These are phyloP conservation scores for Macquaria ambigua DNA, from an alignment of 2,113 vertebrate genomes.

Conservation along the genomic window DNA sequence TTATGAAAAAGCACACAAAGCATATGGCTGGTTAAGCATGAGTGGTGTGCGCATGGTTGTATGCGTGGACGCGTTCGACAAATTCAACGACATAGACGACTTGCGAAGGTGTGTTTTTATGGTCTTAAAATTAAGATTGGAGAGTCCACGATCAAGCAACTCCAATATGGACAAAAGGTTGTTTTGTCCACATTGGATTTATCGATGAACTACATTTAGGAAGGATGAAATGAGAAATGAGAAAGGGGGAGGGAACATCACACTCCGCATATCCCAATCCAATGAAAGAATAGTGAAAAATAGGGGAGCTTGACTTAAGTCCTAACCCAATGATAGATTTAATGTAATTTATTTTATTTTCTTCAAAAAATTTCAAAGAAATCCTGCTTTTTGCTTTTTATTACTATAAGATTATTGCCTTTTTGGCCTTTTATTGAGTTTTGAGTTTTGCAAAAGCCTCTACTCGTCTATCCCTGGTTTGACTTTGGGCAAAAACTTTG, in stretches of 20 bases:
- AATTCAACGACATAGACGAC: background rate
- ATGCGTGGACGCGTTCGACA: background rate
- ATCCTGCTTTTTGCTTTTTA: background rate
- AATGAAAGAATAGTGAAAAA: background rate
- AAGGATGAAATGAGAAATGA: slow-evolving; percentile 20
- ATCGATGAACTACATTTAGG: background rate
- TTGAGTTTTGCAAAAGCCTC: background rate
- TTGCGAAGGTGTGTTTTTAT: background rate
- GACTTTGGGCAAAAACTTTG: background rate
- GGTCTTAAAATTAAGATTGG: background rate
- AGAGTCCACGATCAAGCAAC: background rate
- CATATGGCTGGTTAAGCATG: slow-evolving; percentile 72
- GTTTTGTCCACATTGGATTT: background rate
- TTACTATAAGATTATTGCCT: background rate
- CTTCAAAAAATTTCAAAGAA: background rate
- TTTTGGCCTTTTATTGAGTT: background rate
- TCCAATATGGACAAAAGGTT: background rate
- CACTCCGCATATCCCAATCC: background rate
- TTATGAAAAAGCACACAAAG: slow-evolving; percentile 67
- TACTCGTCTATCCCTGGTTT: background rate
- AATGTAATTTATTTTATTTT: background rate
- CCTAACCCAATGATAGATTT: background rate
- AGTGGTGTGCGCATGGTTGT: slow-evolving; percentile 20
- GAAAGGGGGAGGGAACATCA: slow-evolving; percentile 3
- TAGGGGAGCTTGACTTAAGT: background rate